Conservation (phyloP, 2,888 invertebrate genomes). For the Limnephilus lunatus region DNA sequence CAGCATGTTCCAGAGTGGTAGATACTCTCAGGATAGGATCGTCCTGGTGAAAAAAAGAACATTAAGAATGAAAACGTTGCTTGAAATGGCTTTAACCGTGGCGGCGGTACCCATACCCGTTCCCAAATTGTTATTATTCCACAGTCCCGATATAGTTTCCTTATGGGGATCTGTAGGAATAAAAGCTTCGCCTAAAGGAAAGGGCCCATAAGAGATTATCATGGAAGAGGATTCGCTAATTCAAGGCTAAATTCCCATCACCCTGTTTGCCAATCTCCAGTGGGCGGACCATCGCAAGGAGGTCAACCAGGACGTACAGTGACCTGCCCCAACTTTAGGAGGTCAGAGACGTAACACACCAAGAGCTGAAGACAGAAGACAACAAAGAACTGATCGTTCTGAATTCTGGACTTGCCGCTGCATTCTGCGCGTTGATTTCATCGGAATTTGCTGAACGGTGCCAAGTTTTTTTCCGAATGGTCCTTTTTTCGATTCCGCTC, state of each 20-base stretch:
- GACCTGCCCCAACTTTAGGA: conserved; percentile 35
- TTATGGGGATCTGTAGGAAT: too few species aligned
- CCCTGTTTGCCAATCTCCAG: not conserved
- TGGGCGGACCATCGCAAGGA: not conserved
- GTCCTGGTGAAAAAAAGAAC: too few species aligned
- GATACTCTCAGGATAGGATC: too few species aligned
- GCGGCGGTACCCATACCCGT: too few species aligned
- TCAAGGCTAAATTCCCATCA: not conserved
- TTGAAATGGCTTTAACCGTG: too few species aligned
- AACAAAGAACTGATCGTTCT: conserved; percentile 52
- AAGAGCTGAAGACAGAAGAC: conserved; percentile 39
- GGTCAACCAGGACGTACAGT: conserved; percentile 42
- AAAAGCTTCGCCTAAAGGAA: too few species aligned
- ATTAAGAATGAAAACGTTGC: too few species aligned
- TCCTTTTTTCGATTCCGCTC: conserved; percentile 6
- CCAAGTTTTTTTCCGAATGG: conserved; percentile 37
- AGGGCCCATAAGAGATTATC: too few species aligned
- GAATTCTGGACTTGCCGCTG: not conserved
- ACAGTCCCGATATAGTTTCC: too few species aligned
- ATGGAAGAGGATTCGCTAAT: not conserved
- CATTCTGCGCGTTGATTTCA: not conserved
- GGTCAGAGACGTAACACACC: conserved; percentile 56
- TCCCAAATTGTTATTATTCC: too few species aligned
- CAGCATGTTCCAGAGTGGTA: too few species aligned
- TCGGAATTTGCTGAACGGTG: conserved; percentile 16